Conservation (phyloP, 2,797 vertebrate species). For the Potorous gilbertii region DNA sequence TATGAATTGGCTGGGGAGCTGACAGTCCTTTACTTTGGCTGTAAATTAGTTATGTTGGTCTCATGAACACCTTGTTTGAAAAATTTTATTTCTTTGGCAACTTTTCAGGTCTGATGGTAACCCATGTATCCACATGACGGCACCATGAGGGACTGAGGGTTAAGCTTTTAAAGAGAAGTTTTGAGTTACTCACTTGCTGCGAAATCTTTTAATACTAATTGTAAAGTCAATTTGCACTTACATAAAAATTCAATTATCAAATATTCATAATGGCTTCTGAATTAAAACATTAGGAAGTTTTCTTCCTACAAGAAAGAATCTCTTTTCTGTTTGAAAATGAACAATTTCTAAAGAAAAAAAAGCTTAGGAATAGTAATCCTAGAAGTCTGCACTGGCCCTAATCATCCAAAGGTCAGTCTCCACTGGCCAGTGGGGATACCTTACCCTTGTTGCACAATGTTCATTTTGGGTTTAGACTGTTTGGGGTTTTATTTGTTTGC, state of each 20-base stretch:
- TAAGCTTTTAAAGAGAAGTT: background rate
- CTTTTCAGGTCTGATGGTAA: conserved; percentile 6
- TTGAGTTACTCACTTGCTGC: background rate
- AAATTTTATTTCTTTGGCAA: conserved; percentile 25
- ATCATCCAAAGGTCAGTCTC: background rate
- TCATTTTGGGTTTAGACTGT: background rate
- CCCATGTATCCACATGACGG: background rate
- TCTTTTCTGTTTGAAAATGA: conserved; percentile 22
- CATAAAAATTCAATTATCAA: background rate
- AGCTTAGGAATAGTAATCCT: conserved; percentile 5
- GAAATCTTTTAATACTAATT: background rate
- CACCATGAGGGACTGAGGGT: background rate
- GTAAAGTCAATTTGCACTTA: background rate
- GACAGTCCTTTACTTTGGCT: conserved; percentile 15
- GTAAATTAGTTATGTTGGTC: conserved; percentile 10
- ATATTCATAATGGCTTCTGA: background rate
- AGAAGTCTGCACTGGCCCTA: background rate
- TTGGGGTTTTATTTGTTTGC: background rate
- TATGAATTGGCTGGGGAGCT: background rate
- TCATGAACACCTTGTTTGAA: conserved; percentile 18
- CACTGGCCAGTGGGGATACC: background rate
- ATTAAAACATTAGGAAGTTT: conserved; percentile 41
- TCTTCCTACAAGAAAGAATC: conserved; percentile 32
- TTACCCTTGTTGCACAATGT: background rate
- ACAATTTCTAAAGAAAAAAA: background rate